These are phyloP conservation scores for Drosophila kurseongensis DNA, from an alignment of 1,140 invertebrate species.

Conservation along the genomic window DNA sequence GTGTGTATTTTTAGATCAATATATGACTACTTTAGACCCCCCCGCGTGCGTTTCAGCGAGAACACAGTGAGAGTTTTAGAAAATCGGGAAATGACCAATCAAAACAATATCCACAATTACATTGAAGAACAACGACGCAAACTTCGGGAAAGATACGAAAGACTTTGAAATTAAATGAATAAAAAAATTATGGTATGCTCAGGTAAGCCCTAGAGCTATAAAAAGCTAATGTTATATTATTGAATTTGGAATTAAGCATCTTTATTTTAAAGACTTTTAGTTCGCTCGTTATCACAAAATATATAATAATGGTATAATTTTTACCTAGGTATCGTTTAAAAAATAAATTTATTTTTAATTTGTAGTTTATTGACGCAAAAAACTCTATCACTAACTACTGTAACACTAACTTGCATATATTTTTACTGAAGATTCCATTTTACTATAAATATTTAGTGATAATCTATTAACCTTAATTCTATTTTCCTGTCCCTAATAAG, in stretches of 20 bases:
- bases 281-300: no score
- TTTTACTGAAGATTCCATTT: neutral
- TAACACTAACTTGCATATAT: no score
- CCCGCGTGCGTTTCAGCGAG: constrained; percentile 8
- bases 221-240: no score
- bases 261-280: no score
- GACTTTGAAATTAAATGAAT: neutral
- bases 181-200: neutral
- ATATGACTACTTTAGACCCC: neutral
- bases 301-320: no score
- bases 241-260: no score
- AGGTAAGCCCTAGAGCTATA: neutral
- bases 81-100: constrained; percentile 3
- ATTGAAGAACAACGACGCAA: constrained; percentile 5
- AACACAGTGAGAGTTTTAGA: constrained; percentile 2
- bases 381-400: no score
- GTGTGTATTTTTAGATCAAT: constrained; percentile 10
- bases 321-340: no score
- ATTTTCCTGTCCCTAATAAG: constrained; percentile 17
- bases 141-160: constrained; percentile 7
- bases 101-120: constrained; percentile 17
- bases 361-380: no score
- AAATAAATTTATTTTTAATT: no score
- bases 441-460: neutral
- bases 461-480: neutral